Evolutionary conservation across 1,140 invertebrate species (phyloP).

Genomic region (Calycopis cecrops): DNA sequence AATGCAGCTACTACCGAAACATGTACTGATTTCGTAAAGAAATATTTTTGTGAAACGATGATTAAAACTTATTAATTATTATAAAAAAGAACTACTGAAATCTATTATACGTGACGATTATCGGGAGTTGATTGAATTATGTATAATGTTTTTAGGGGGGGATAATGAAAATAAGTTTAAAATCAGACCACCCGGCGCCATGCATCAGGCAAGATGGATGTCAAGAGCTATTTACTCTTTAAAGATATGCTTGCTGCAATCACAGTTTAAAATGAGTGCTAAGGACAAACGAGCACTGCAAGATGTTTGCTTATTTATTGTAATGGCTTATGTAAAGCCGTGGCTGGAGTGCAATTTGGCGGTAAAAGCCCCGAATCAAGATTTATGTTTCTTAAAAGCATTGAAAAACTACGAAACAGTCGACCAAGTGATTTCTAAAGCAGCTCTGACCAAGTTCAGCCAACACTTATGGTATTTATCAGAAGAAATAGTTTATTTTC

Average conservation of each 20-base stretch:
- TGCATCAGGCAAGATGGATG: constrained; percentile 55
- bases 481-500: too few species aligned
- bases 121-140: constrained; percentile 52
- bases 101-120: constrained; percentile 59
- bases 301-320: too few species aligned
- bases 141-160: constrained; percentile 55
- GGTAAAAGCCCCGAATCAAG: background rate
- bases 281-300: too few species aligned
- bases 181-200: constrained; percentile 44
- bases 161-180: constrained; percentile 28
- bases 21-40: too few species aligned
- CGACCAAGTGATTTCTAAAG: background rate
- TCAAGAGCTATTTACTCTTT: constrained; percentile 55
- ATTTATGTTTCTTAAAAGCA: background rate
- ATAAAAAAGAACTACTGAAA: too few species aligned
- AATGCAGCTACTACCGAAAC: too few species aligned
- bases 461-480: too few species aligned
- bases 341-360: background rate
- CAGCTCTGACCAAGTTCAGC: background rate
- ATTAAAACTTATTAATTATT: too few species aligned
- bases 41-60: too few species aligned
- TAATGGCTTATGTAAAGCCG: too few species aligned
- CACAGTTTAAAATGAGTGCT: too few species aligned
- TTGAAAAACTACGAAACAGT: background rate
- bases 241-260: constrained; percentile 38